Percentiles rank a stretch among this genome's conserved stretches.
These are phyloP conservation scores for Phortica variegata DNA, from an alignment of 1,140 invertebrate species.

Conservation along the genomic window DNA sequence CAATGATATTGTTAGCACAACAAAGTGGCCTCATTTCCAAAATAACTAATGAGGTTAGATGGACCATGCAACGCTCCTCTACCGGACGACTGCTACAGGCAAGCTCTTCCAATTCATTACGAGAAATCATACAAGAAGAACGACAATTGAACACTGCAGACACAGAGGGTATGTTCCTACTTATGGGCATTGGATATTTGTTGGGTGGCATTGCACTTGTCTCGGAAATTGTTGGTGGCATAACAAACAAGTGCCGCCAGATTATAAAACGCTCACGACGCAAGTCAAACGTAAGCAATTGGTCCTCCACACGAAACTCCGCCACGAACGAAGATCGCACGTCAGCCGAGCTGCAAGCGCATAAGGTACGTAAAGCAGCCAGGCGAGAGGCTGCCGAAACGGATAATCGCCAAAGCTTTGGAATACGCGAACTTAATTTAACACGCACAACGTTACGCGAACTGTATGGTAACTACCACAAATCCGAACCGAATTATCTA, in stretches of 20 bases:
- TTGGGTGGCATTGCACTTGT: conserved; percentile 61
- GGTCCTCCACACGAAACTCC: conserved; percentile 37
- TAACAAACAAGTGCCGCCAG: conserved; percentile 61
- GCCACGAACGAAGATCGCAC: conserved; percentile 12
- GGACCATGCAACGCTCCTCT: conserved; percentile 65
- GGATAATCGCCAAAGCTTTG: conserved; percentile 31
- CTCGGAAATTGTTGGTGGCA: conserved; percentile 68
- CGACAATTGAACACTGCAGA: conserved; percentile 70
- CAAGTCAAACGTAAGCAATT: conserved; percentile 33
- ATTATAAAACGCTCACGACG: conserved; percentile 36
- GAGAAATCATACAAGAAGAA: conserved; percentile 62
- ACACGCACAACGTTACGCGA: conserved; percentile 43
- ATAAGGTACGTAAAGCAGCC: conserved; percentile 28
- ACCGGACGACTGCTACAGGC: conserved; percentile 64
- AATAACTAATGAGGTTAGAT: conserved; percentile 67
- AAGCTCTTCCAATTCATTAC: conserved; percentile 30
- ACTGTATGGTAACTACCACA: conserved; percentile 33
- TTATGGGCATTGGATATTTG: conserved; percentile 68
- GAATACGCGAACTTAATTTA: conserved; percentile 43
- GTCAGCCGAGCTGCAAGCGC: conserved; percentile 20
- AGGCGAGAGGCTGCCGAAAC: conserved; percentile 30
- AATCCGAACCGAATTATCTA: conserved; percentile 13
- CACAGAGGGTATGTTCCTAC: conserved; percentile 76
- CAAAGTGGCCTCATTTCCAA: conserved; percentile 68
- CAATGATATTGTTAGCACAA: conserved; percentile 62